phyloP scores from a whole-genome alignment of 2,888 invertebrate species.

The Drosophila robusta region DNA sequence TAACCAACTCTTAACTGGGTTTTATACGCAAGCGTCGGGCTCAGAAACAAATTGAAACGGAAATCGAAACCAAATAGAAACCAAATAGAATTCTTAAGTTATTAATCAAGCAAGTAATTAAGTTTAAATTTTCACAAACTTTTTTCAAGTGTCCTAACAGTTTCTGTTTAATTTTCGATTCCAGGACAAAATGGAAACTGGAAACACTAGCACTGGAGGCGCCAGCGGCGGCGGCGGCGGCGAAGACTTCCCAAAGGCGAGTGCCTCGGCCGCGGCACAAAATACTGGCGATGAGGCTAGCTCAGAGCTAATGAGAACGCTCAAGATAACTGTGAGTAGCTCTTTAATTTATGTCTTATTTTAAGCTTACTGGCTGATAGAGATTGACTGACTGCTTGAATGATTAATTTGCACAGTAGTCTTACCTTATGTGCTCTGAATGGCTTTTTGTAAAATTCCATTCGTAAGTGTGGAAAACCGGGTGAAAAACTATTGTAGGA shows the following conservation, averaged over 20 bases:
- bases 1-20: too few relatives aligned
- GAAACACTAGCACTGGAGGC: neutral
- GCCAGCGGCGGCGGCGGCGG: neutral
- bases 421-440: too few relatives aligned
- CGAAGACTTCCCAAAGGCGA: conserved; percentile 3
- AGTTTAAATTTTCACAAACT: neutral
- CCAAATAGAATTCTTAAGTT: neutral
- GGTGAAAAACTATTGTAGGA: too few relatives aligned
- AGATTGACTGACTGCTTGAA: neutral
- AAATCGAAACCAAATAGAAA: neutral
- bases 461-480: too few relatives aligned
- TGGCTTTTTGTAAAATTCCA: too few relatives aligned
- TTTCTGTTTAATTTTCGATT: neutral
- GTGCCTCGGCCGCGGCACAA: neutral
- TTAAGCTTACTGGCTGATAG: neutral
- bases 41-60: neutral
- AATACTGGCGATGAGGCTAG: conserved; percentile 23
- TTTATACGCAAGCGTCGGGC: too few relatives aligned
- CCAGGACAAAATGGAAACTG: conserved; percentile 13
- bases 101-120: neutral
- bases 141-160: neutral
- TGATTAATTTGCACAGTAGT: too few relatives aligned
- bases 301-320: conserved; percentile 31
- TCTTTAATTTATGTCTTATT: too few relatives aligned
- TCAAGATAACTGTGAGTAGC: conserved; percentile 39